Base-by-base conservation (phyloP, 1,140 invertebrate genomes). In the Bombus cullumanus region DNA sequence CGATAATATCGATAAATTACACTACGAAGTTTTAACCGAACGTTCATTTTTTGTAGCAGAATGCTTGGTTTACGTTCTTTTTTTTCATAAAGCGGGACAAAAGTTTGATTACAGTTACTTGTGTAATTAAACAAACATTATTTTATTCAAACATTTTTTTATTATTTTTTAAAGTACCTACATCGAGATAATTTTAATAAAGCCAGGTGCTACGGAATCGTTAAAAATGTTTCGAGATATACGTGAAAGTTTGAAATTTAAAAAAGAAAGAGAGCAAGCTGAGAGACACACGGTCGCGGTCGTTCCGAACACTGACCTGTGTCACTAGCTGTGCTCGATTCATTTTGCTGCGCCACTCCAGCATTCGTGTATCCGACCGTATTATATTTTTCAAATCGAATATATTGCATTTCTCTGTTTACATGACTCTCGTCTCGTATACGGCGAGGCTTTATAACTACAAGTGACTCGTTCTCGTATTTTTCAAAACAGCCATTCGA, bases 251-350 rank as follows among this genome's bases (percentile, higher is more conserved):
- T 72, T 53, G 15, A 10, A 69, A 41, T 41, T 15, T 0, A 4
- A 28, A 39, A 28, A 68, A 25, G 1, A 34, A 13, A 22, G 22
- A 22, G 37, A 18, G 34, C 12, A 41, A 34, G 59, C 10, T 12
- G n/a, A 69, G 25, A 41, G 34, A 22, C 10, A 41, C 39, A 25
- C 34, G 41, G 87, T n/a, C 77, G 77, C 39, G 41, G 88, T 39
- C 77, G 77, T 15, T 15, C 53, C 77, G 77, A 81, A 73, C 87
- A 69, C 85, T 78, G 85, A 90, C 81, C 80, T 78, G 47, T 66
- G 57, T 87, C 76, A 90, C 88, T 86, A 57, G 74, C 72, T 69
- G 83, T 41, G 64, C 77, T 66, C 53, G 80, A 37, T 59, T 64
- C 75, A 73, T 66, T 79, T 59, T 59, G 31, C 43, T 74, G 69